Percentiles rank a stretch among this genome's conserved stretches.
These are phyloP conservation scores for Xenopus borealis DNA, from an alignment of 2,113 vertebrate genomes.

Conservation along the genomic window DNA sequence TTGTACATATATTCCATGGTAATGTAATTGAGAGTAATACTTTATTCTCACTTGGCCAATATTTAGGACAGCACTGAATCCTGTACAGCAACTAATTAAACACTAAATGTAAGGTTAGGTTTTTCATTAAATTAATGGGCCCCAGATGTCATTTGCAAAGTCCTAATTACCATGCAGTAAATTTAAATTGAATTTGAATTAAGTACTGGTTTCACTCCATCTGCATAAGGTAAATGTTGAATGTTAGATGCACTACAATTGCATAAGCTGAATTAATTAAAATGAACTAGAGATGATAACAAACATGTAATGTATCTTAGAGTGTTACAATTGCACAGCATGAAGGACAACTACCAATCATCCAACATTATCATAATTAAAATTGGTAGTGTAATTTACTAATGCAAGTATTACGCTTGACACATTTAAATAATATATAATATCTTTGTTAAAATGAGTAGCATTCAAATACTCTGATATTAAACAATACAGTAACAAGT, in stretches of 20 bases:
- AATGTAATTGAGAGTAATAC: conserved; percentile 73
- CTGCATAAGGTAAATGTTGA: conserved; percentile 77
- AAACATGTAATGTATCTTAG: too few relatives aligned
- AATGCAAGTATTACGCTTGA: too few relatives aligned
- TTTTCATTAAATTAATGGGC: conserved; percentile 85
- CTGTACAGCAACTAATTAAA: conserved; percentile 78
- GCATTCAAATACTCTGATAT: too few relatives aligned
- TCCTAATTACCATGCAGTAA: conserved; percentile 81
- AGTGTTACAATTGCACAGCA: too few relatives aligned
- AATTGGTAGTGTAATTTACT: too few relatives aligned
- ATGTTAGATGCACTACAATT: conserved; percentile 81
- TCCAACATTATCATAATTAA: too few relatives aligned
- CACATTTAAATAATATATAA: too few relatives aligned
- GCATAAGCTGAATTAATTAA: conserved; percentile 66
- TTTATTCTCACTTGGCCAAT: conserved; percentile 74
- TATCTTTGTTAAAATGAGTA: too few relatives aligned
- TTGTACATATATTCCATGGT: too few relatives aligned
- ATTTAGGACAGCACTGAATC: conserved; percentile 71
- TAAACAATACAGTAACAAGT: too few relatives aligned
- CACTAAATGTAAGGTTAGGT: conserved; percentile 80
- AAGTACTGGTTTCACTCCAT: conserved; percentile 78
- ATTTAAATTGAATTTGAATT: conserved; percentile 85
- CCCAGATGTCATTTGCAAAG: conserved; percentile 75
- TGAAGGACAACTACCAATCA: too few relatives aligned
- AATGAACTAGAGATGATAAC: background rate